These are phyloP conservation scores for Melitaea athalia DNA, from an alignment of 2,888 invertebrate genomes.

Conservation along the genomic window DNA sequence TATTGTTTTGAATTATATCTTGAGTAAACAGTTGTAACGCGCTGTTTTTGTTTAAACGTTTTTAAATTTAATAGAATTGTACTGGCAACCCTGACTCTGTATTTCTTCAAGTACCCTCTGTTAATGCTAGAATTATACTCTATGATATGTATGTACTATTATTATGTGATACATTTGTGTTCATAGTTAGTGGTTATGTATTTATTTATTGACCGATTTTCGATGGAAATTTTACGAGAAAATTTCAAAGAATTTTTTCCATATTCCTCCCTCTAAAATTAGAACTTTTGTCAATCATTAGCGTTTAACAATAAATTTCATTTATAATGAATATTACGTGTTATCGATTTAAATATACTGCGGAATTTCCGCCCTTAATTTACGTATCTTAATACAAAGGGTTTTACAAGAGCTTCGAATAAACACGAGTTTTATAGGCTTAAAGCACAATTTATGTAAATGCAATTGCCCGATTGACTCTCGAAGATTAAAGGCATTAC, in stretches of 20 bases:
- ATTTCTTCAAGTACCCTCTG: conserved; percentile 10
- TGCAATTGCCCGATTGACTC: conserved; percentile 25
- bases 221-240: too few relatives aligned
- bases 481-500: conserved; percentile 20
- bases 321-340: not conserved
- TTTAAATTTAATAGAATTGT: not conserved
- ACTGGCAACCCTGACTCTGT: conserved; percentile 5
- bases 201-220: too few relatives aligned
- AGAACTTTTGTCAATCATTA: too few relatives aligned
- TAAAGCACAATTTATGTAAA: conserved; percentile 27
- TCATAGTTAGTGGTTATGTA: too few relatives aligned
- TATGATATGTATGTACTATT: not conserved
- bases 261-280: too few relatives aligned
- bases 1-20: not conserved
- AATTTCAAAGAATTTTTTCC: too few relatives aligned
- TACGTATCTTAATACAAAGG: not conserved
- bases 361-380: not conserved
- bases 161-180: too few relatives aligned
- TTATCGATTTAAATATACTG: not conserved
- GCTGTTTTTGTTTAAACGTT: not conserved
- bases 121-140: not conserved
- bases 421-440: conserved; percentile 9
- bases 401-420: not conserved
- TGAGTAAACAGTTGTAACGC: not conserved
- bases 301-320: too few relatives aligned